Base-by-base conservation (phyloP, 1,140 invertebrate species). In the Phortica variegata region DNA sequence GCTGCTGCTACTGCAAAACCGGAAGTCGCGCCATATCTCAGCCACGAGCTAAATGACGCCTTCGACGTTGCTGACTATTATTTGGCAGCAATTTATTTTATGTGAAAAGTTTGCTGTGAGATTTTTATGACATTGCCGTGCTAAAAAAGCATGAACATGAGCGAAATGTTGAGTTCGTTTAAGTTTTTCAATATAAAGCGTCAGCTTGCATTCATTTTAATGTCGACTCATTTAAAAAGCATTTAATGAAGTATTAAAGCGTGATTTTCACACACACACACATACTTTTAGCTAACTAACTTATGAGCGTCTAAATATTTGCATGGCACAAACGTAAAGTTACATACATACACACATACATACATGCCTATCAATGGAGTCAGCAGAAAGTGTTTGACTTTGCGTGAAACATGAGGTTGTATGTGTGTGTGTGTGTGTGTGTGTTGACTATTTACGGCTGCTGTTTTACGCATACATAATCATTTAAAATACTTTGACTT, bases 191-290 rank as follows among this genome's bases (percentile, higher is more conserved):
- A 38, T 38, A 45, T 46, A 46, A 26, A 46, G 54, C 60, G 63
- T 63, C 63, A 68, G 63, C 60, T 68, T 62, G 57, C 68, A 68
- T 69, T 68, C 68, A 63, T 68, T 60, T 34, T 34, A 37, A 44
- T 54, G 63, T 53, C 60, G 60, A 60, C n/a, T n/a, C n/a, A n/a
- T n/a, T n/a, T n/a, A n/a, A n/a, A n/a, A n/a, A n/a, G n/a, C n/a
- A 69, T 68, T 68, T 68, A 68, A 68, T 68, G 63, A 68, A 61
- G 65, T 65, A 68, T 68, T 68, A 68, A 68, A 68, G 63, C 52
- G 47, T 52, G 54, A 53, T 42, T 50, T 39, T 59, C 53, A 46
- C 23, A 21, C 40, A 36, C 48, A 32, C 41, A 53, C 32, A 38
- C 26, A 39, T 12, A 20, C 37, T 8, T 3, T 33, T 15, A n/a